Percentiles rank a stretch among this genome's conserved stretches.
phyloP scores from a whole-genome alignment of 2,888 invertebrate species.

The Meganola albula region DNA sequence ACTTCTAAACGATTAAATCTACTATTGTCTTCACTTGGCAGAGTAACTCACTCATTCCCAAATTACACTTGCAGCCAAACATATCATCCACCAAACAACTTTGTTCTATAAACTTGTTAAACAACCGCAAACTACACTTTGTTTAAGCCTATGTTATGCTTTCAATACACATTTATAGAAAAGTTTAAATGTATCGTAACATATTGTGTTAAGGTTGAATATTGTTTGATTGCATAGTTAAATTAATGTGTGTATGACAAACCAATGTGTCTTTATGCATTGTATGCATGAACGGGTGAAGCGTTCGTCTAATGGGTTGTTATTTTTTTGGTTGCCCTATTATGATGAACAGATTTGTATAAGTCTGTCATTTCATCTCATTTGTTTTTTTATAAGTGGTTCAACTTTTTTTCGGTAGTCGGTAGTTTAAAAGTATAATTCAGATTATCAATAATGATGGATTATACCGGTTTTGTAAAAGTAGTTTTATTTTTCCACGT shows the following conservation, averaged over 20 bases:
- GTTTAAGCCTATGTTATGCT: conserved; percentile 29
- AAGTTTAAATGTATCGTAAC: conserved; percentile 6
- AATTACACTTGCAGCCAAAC: conserved; percentile 13
- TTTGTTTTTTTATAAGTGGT: conserved; percentile 27
- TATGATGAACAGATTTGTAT: conserved; percentile 32
- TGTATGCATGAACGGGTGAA: conserved; percentile 40
- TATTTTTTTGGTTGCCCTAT: conserved; percentile 34
- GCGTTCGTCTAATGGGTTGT: conserved; percentile 28
- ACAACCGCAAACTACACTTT: conserved; percentile 11
- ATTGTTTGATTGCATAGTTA: conserved; percentile 6
- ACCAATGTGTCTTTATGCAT: conserved; percentile 38
- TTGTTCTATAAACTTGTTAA: conserved; percentile 17
- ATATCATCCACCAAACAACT: conserved; percentile 5
- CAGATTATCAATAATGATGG: conserved; percentile 14
- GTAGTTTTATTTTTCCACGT: too few species aligned
- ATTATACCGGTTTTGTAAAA: too few species aligned
- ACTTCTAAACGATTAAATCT: conserved; percentile 34
- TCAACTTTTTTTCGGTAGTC: conserved; percentile 30
- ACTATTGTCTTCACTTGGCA: conserved; percentile 49
- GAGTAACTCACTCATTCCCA: conserved; percentile 30
- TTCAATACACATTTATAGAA: conserved; percentile 20
- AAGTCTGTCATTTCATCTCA: conserved; percentile 27
- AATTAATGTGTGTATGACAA: conserved; percentile 21
- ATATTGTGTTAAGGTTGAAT: conserved; percentile 12
- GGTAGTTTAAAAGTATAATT: conserved; percentile 27